phyloP scores from a whole-genome alignment of 2,797 vertebrate species.

The Sphaeramia orbicularis region DNA sequence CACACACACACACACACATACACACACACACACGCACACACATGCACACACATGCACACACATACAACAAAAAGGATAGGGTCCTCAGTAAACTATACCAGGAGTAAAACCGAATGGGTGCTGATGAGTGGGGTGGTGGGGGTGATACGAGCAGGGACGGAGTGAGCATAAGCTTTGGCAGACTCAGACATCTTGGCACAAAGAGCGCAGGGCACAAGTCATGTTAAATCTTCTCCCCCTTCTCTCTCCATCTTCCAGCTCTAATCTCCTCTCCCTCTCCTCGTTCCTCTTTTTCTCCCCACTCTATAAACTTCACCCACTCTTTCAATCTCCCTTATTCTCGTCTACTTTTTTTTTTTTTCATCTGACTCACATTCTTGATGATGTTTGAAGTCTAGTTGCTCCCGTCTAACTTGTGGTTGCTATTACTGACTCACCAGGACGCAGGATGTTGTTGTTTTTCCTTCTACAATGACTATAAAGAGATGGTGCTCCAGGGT shows the following conservation, averaged over 20 bases:
- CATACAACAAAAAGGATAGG: conserved; percentile 17
- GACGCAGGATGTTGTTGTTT: conserved; percentile 69
- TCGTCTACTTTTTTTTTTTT: conserved; percentile 38
- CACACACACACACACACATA: conserved; percentile 21
- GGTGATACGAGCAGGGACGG: conserved; percentile 41
- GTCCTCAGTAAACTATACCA: conserved; percentile 43
- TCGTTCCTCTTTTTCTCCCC: conserved; percentile 47
- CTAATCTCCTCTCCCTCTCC: conserved; percentile 63
- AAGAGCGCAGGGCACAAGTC: conserved; percentile 74
- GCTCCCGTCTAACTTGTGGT: conserved; percentile 55
- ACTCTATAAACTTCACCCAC: conserved; percentile 53
- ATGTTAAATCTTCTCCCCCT: conserved; percentile 71
- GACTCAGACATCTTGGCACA: conserved; percentile 73
- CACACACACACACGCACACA: background rate
- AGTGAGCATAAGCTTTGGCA: conserved; percentile 73
- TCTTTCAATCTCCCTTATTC: conserved; percentile 49
- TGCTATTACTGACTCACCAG: conserved; percentile 68
- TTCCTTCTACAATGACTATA: conserved; percentile 40
- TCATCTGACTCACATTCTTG: conserved; percentile 69
- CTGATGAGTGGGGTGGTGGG: conserved; percentile 56
- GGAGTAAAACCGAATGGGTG: conserved; percentile 39
- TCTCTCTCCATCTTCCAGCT: conserved; percentile 52
- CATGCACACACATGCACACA: conserved; percentile 19
- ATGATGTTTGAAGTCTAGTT: conserved; percentile 66
- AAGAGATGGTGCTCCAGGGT: conserved; percentile 52